These are phyloP conservation scores for Gallirallus australis DNA, from an alignment of 2,797 vertebrate genomes.

Conservation along the genomic window DNA sequence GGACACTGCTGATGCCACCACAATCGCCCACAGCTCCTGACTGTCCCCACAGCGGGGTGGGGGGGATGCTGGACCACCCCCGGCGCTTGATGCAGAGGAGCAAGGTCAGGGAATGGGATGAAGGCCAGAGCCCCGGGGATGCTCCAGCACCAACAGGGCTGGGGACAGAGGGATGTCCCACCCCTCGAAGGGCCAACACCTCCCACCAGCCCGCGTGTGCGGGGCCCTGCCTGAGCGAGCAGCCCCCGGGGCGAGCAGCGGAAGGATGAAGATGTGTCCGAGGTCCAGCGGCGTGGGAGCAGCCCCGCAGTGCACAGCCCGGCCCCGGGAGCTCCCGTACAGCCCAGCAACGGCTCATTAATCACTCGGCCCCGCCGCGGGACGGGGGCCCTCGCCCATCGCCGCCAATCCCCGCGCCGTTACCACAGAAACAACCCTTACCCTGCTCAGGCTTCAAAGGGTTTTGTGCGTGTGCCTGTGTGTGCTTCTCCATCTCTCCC, in stretches of 20 bases:
- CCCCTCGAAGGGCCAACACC: not conserved
- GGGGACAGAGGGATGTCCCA: not conserved
- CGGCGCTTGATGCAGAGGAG: not conserved
- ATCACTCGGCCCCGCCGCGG: conserved; percentile 74
- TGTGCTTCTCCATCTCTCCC: conserved; percentile 59
- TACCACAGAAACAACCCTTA: conserved; percentile 87
- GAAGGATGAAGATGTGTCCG: accelerated
- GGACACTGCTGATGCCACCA: not conserved
- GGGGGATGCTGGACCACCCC: accelerated
- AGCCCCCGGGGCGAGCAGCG: accelerated
- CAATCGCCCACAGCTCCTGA: accelerated
- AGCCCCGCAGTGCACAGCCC: not conserved
- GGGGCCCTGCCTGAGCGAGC: accelerated
- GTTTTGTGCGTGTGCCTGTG: conserved; percentile 74
- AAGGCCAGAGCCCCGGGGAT: not conserved
- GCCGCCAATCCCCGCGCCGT: conserved; percentile 79
- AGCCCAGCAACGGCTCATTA: conserved; percentile 73
- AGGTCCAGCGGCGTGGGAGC: accelerated
- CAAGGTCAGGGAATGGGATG: accelerated
- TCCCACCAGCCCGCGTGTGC: accelerated
- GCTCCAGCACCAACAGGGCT: accelerated
- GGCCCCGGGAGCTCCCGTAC: conserved; percentile 13
- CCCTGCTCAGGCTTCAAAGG: conserved; percentile 81
- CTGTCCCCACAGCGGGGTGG: not conserved
- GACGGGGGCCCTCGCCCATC: conserved; percentile 68